Conservation (phyloP, 1,140 invertebrate species). For the Ceratina australensis region DNA sequence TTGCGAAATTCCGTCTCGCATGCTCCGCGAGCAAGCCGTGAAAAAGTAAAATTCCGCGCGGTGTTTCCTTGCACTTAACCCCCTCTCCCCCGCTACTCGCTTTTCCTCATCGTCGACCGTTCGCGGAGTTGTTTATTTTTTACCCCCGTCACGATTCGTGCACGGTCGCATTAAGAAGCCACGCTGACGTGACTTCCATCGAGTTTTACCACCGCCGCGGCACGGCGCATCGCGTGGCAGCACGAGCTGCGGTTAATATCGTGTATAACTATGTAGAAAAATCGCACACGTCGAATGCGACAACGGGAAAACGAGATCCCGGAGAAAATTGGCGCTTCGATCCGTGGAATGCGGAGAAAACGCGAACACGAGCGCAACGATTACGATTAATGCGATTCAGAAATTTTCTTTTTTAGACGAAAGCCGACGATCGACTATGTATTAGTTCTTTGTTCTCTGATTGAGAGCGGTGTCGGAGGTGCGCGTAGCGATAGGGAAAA, state of each 20-base stretch:
- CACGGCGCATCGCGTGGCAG: constrained; percentile 57
- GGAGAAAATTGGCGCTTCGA: too few species aligned
- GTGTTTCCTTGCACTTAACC: neutral
- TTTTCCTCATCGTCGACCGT: neutral
- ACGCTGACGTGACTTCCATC: constrained; percentile 34
- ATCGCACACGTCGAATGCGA: constrained; percentile 15
- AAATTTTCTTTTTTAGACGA: neutral
- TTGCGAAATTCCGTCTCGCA: neutral
- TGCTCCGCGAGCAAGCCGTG: too few species aligned
- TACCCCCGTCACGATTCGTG: constrained; percentile 9
- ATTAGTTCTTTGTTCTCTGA: too few species aligned
- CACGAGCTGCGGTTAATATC: constrained; percentile 39
- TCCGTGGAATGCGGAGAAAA: constrained; percentile 4
- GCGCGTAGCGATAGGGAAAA: too few species aligned
- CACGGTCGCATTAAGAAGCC: constrained; percentile 30
- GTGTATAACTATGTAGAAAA: constrained; percentile 53
- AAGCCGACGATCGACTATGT: too few species aligned
- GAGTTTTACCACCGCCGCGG: constrained; percentile 41
- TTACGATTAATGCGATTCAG: neutral
- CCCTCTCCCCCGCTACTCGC: neutral
- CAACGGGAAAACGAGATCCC: neutral
- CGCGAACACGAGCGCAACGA: neutral
- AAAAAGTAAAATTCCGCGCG: too few species aligned
- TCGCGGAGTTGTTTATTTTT: neutral
- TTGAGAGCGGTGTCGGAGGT: neutral